These are phyloP conservation scores for Musca domestica DNA, from an alignment of 1,140 invertebrate genomes.

Conservation along the genomic window DNA sequence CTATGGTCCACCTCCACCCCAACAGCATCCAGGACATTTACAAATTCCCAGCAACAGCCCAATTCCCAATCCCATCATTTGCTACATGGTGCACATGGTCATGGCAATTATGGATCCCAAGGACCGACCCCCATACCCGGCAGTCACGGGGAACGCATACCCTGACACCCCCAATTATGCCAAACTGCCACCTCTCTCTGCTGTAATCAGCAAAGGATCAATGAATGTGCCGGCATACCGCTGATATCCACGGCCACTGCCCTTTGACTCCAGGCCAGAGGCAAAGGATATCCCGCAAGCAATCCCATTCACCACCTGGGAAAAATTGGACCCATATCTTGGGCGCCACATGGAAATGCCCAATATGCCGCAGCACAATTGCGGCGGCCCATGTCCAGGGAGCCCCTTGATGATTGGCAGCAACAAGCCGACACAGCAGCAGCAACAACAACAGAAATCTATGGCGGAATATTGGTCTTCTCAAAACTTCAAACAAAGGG, in stretches of 20 bases:
- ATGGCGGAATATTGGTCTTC: conserved; percentile 1
- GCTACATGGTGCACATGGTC: not conserved
- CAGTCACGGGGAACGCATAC: not conserved
- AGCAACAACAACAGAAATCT: conserved; percentile 1
- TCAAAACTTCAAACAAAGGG: conserved; percentile 13
- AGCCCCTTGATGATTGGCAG: conserved; percentile 66
- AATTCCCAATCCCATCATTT: not conserved
- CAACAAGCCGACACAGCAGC: conserved; percentile 32
- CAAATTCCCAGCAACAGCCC: conserved; percentile 27
- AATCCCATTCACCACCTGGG: conserved; percentile 11
- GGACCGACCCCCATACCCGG: not conserved
- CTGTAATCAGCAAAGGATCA: conserved; percentile 43
- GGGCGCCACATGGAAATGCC: not conserved
- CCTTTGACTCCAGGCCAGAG: conserved; percentile 40
- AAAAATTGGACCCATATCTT: conserved; percentile 3
- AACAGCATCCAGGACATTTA: conserved; percentile 22
- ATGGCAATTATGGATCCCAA: not conserved
- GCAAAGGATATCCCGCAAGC: conserved; percentile 29
- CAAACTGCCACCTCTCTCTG: conserved; percentile 9
- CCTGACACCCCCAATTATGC: conserved; percentile 25
- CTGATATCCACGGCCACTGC: conserved; percentile 64
- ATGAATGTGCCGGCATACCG: conserved; percentile 67
- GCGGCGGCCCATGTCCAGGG: conserved; percentile 77
- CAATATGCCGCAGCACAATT: conserved; percentile 42
- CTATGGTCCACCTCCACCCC: not conserved